A percentile compares a stretch with the other conserved stretches of the same genome.
Evolutionary conservation across 2,797 vertebrate genomes (phyloP).

Genomic region (Mus spretus): DNA sequence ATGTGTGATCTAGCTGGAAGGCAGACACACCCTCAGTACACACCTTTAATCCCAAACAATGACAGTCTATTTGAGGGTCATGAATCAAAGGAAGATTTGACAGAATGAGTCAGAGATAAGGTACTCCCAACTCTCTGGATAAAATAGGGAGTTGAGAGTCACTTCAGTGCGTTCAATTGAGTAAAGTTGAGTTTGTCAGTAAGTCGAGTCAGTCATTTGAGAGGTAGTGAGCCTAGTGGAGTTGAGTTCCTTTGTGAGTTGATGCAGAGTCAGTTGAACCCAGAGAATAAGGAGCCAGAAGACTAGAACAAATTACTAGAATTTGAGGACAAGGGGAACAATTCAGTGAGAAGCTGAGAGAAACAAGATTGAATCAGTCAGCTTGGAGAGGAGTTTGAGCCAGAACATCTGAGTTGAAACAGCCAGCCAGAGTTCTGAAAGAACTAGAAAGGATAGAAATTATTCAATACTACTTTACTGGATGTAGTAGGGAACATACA

Average conservation of each 20-base stretch:
- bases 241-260: background rate
- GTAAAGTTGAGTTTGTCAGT: background rate
- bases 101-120: background rate
- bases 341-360: background rate
- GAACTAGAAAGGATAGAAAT: background rate
- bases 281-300: background rate
- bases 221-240: background rate
- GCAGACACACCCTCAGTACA: background rate
- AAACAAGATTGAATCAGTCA: background rate
- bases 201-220: background rate
- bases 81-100: background rate
- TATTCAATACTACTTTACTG: background rate
- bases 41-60: background rate
- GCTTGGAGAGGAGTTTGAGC: background rate
- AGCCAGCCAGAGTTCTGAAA: background rate
- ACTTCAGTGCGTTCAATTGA: background rate
- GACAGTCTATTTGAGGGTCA: background rate
- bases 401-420: background rate
- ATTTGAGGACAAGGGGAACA: background rate
- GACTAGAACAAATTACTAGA: background rate
- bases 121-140: background rate
- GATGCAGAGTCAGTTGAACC: background rate
- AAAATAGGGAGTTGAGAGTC: background rate
- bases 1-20: background rate
- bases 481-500: accelerated